Evolutionary conservation across 1,140 invertebrate genomes (phyloP).

Genomic region (Argopecten irradians): DNA sequence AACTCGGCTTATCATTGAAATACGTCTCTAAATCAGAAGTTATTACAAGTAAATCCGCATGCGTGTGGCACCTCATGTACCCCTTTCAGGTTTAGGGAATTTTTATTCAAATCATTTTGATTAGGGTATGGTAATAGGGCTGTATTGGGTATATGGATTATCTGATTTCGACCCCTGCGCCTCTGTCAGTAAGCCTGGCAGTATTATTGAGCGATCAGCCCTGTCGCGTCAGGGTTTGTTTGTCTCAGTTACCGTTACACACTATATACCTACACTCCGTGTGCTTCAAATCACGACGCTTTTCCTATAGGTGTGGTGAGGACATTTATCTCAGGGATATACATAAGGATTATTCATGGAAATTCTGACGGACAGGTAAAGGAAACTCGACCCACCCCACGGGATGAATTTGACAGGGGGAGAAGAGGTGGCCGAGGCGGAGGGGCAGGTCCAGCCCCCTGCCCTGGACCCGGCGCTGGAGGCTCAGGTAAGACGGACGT

Average conservation of each 20-base stretch:
- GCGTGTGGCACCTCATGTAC: not conserved
- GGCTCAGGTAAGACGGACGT: not conserved
- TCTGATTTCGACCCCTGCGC: not conserved
- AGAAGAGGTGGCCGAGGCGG: not conserved
- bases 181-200: not conserved
- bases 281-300: not conserved
- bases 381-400: not conserved
- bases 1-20: not conserved
- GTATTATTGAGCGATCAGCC: conserved; percentile 15
- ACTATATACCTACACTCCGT: not conserved
- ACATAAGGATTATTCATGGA: conserved; percentile 11
- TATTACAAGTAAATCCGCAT: not conserved
- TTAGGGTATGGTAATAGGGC: not conserved
- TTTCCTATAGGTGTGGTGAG: not conserved
- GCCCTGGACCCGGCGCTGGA: not conserved
- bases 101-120: not conserved
- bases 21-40: not conserved
- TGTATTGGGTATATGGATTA: not conserved
- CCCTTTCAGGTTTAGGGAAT: not conserved
- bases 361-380: conserved; percentile 8
- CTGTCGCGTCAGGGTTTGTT: not conserved
- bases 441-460: not conserved
- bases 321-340: not conserved
- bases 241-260: conserved; percentile 8
- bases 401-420: conserved; percentile 20